Evolutionary conservation across 2,797 vertebrate species (phyloP).

Genomic region (Danio albolineatus): DNA sequence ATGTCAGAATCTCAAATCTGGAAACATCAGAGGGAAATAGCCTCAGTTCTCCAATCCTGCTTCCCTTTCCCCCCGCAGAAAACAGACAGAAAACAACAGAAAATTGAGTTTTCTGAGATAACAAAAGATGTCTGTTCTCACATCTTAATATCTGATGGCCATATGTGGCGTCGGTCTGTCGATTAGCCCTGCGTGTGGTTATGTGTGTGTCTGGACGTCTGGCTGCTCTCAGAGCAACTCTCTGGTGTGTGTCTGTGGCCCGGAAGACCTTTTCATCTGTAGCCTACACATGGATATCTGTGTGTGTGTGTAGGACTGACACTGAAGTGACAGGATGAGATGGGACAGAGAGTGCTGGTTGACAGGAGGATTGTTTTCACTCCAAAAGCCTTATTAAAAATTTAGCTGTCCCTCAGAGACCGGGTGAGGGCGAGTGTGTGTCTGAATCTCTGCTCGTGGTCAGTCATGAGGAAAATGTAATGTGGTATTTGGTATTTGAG

Average conservation of each 20-base stretch:
- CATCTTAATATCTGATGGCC: constrained; percentile 54
- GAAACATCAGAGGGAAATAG: constrained; percentile 49
- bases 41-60: constrained; percentile 1
- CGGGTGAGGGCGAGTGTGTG: constrained; percentile 31
- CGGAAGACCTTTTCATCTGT: constrained; percentile 46
- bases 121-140: constrained; percentile 60
- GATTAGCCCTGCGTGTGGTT: constrained; percentile 31
- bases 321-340: constrained; percentile 52
- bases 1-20: constrained; percentile 50
- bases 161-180: constrained; percentile 46
- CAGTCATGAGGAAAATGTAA: constrained; percentile 45
- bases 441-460: constrained; percentile 39
- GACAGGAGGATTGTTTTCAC: constrained; percentile 64
- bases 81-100: constrained; percentile 36
- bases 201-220: constrained; percentile 24
- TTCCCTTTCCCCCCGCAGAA: constrained; percentile 21
- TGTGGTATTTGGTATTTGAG: constrained; percentile 44
- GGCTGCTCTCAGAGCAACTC: constrained; percentile 47
- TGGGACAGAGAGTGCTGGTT: constrained; percentile 53
- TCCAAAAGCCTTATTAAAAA: constrained; percentile 62
- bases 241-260: constrained; percentile 36
- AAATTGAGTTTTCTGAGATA: constrained; percentile 56
- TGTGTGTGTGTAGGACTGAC: constrained; percentile 43
- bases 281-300: constrained; percentile 7
- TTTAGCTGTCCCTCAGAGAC: constrained; percentile 52